These are phyloP conservation scores for Neofelis nebulosa DNA, from an alignment of 2,113 vertebrate genomes.

Conservation along the genomic window DNA sequence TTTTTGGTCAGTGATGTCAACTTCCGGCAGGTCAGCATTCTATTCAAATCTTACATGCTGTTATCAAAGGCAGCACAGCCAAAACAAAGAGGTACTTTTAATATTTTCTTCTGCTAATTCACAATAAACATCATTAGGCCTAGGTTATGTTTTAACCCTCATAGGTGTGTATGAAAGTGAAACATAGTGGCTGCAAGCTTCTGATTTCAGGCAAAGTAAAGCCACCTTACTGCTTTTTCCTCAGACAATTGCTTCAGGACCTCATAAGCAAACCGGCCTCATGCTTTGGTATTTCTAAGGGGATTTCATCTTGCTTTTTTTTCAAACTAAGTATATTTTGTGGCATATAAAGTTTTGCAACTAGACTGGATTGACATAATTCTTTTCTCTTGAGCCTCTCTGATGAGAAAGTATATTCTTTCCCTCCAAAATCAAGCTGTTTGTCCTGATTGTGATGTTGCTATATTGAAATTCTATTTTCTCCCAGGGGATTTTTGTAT, in stretches of 20 bases:
- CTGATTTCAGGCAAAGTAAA: neutral
- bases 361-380: neutral
- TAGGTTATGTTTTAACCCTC: neutral
- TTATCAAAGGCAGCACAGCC: neutral
- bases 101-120: neutral
- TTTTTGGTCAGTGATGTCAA: neutral
- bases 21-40: neutral
- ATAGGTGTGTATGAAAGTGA: neutral
- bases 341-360: neutral
- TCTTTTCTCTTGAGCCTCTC: neutral
- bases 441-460: neutral
- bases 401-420: neutral
- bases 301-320: slow-evolving; percentile 26
- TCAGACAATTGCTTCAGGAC: neutral
- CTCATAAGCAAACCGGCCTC: neutral
- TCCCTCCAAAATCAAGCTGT: neutral
- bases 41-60: neutral
- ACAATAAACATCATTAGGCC: neutral
- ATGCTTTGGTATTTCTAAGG: neutral
- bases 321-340: neutral
- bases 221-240: neutral
- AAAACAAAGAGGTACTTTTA: neutral
- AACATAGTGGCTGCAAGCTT: neutral
- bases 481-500: neutral
- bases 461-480: neutral